Percentiles rank a stretch among this genome's conserved stretches.
These are phyloP conservation scores for Cyprinella venusta DNA, from an alignment of 2,797 vertebrate genomes.

Conservation along the genomic window DNA sequence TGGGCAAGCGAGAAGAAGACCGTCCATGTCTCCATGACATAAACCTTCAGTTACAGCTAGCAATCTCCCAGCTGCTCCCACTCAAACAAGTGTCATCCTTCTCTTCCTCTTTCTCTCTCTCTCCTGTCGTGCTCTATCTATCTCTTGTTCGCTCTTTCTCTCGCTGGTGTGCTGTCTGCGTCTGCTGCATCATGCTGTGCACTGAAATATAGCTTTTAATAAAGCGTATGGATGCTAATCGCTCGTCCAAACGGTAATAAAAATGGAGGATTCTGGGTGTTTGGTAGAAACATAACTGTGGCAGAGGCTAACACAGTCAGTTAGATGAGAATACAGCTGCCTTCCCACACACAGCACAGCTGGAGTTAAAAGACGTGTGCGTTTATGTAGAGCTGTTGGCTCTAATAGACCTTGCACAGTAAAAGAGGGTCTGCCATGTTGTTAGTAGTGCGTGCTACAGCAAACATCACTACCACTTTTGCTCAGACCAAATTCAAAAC, in stretches of 20 bases:
- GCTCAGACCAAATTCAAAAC: neutral
- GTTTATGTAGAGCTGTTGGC: conserved; percentile 8
- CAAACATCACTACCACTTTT: neutral
- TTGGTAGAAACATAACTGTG: conserved; percentile 17
- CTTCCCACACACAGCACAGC: conserved; percentile 30
- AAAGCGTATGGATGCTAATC: conserved; percentile 76
- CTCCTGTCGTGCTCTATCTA: conserved; percentile 52
- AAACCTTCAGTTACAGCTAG: conserved; percentile 48
- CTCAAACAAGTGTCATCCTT: conserved; percentile 42
- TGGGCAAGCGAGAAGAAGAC: conserved; percentile 22
- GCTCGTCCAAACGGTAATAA: conserved; percentile 75
- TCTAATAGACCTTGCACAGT: conserved; percentile 60
- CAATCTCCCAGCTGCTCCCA: conserved; percentile 43
- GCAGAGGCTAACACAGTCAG: conserved; percentile 44
- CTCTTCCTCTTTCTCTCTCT: conserved; percentile 25
- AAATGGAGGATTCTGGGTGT: conserved; percentile 74
- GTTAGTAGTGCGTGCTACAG: conserved; percentile 54
- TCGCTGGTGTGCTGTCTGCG: conserved; percentile 48
- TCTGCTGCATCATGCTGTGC: conserved; percentile 61
- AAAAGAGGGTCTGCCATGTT: conserved; percentile 66
- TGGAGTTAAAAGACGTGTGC: conserved; percentile 34
- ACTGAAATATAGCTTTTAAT: conserved; percentile 83
- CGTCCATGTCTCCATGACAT: conserved; percentile 35
- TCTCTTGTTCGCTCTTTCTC: conserved; percentile 47
- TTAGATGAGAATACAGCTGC: conserved; percentile 41